A percentile compares a stretch with the other conserved stretches of the same genome.
Evolutionary conservation across 2,797 vertebrate species (phyloP).

Genomic region (Microctenopoma steveboyesi): DNA sequence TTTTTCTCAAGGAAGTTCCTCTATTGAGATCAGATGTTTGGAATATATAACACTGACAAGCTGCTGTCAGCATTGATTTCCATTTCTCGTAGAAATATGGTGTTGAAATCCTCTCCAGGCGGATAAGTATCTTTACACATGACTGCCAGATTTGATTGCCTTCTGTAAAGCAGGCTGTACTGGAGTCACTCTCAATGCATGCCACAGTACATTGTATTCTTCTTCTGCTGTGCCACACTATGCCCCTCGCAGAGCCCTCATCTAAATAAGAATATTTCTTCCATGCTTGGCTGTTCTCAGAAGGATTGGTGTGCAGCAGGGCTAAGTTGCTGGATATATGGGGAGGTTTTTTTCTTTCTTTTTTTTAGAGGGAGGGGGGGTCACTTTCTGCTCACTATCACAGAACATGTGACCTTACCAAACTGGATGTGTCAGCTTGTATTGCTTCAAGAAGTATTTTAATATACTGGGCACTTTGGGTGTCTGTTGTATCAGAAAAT

Average conservation of each 20-base stretch:
- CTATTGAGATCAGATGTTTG: conserved; percentile 84
- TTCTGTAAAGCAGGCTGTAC: conserved; percentile 79
- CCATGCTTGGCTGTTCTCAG: conserved; percentile 76
- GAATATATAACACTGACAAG: conserved; percentile 82
- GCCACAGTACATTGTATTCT: conserved; percentile 74
- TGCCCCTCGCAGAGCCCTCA: conserved; percentile 73
- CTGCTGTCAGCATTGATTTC: conserved; percentile 85
- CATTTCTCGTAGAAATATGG: conserved; percentile 84
- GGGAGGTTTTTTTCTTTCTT: neutral
- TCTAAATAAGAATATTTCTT: conserved; percentile 81
- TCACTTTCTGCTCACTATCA: conserved; percentile 63
- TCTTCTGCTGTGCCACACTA: conserved; percentile 71
- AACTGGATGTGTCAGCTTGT: conserved; percentile 68
- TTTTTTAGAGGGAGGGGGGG: neutral
- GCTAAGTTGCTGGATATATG: conserved; percentile 50
- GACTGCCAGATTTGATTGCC: conserved; percentile 87
- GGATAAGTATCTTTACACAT: conserved; percentile 88
- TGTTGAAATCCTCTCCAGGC: conserved; percentile 86
- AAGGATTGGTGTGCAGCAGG: conserved; percentile 65
- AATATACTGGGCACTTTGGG: conserved; percentile 51
- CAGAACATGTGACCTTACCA: conserved; percentile 76
- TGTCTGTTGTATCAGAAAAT: conserved; percentile 46
- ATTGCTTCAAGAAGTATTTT: conserved; percentile 56
- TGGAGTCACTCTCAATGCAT: conserved; percentile 74
- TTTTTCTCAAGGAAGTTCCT: conserved; percentile 69